Base-by-base conservation (phyloP, 2,113 vertebrate genomes). In the Eulacestoma nigropectus region DNA sequence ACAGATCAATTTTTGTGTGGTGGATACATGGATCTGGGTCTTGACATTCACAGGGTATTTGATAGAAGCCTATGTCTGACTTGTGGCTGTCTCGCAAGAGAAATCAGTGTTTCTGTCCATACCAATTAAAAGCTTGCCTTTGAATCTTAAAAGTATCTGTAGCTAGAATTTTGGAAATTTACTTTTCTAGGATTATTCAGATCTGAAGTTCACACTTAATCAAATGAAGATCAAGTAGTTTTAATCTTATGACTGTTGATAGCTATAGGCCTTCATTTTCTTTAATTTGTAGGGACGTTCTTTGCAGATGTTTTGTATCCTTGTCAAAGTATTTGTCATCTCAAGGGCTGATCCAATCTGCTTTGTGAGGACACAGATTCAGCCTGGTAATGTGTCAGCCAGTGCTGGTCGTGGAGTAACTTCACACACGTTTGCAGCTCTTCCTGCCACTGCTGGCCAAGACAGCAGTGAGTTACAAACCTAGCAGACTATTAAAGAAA, bases 131-230 rank as follows among this genome's bases (percentile, higher is more conserved):
- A 81, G 21, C 16, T 74, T 64, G n/a, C 22, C 16, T 87, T 87
- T 4, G 3, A 77, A 50, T 59, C 47, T 72, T 65, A 52, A 65
- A 64, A 74, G 21, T 10, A 6, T 23, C 56, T 78, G 62, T 11
- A 67, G 4, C 17, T 59, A 55, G 52, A 50, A 55, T 63, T 94
- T 75, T 76, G 53, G 18, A 75, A 41, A n/a, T 84, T 50, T 3
- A 21, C 44, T 74, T 67, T 22, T 75, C 50, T 41, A 46, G 33
- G 52, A 64, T 86, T 90, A 83, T 64, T 81, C 52, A 64, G 63
- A 55, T 86, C 39, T 79, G 63, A 93, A 82, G 33, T 84, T 89
- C 44, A 59, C 33, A 15, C 46, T 74, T 92, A 83, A 82, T 86
- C 63, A 68, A 69, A 52, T 64, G 32, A 83, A 76, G 76, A 91